A percentile compares a stretch with the other conserved stretches of the same genome.
phyloP scores from a whole-genome alignment of 2,113 vertebrate genomes.

The Entomyzon cyanotis region DNA sequence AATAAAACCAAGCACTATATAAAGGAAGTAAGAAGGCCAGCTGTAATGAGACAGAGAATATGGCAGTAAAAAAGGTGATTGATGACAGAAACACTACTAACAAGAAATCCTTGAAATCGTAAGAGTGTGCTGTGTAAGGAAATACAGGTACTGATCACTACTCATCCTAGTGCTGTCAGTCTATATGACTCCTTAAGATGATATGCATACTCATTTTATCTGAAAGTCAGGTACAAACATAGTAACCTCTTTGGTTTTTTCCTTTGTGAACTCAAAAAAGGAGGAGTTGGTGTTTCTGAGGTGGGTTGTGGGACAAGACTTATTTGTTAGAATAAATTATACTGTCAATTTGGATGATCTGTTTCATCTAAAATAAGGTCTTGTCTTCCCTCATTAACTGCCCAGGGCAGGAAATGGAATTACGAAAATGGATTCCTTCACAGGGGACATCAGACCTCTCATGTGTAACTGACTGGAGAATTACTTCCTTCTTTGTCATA shows the following conservation, averaged over 20 bases:
- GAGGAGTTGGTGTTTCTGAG: not conserved
- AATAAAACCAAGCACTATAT: not conserved
- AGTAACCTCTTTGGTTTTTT: fast-evolving
- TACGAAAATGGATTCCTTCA: not conserved
- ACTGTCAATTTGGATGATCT: not conserved
- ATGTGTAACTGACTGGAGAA: not conserved
- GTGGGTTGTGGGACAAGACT: not conserved
- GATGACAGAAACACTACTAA: not conserved
- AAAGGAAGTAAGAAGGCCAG: not conserved
- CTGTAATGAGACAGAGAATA: not conserved
- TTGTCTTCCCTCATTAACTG: not conserved
- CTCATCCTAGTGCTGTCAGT: not conserved
- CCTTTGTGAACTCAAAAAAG: not conserved
- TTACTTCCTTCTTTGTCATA: not conserved
- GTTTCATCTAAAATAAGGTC: not conserved
- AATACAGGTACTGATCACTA: not conserved
- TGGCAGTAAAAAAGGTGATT: not conserved
- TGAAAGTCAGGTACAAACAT: not conserved
- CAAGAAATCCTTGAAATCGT: not conserved
- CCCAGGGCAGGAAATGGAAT: not conserved
- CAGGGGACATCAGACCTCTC: not conserved
- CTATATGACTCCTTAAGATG: not conserved
- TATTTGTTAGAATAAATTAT: not conserved
- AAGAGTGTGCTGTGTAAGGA: not conserved
- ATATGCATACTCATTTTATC: not conserved